Percentiles rank a stretch among this genome's conserved stretches.
These are phyloP conservation scores for Gallinago nigripennis DNA, from an alignment of 2,797 vertebrate species.

Conservation along the genomic window DNA sequence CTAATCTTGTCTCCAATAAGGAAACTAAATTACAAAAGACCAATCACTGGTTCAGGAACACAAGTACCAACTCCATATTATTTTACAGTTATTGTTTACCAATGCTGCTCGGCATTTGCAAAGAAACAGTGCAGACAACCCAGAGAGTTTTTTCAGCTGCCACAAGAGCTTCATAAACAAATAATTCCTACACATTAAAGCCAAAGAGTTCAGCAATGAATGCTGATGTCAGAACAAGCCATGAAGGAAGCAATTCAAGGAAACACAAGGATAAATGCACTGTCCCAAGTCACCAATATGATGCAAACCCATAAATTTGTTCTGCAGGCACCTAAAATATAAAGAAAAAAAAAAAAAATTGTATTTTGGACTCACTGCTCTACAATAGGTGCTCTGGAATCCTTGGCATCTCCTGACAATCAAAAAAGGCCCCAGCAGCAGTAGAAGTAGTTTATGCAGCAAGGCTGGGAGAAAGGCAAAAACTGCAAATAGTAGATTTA, in stretches of 20 bases:
- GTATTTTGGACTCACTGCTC: background rate
- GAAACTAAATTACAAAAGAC: background rate
- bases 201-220: background rate
- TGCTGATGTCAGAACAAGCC: background rate
- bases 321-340: background rate
- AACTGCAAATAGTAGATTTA: rapidly evolving
- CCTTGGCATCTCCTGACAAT: background rate
- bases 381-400: background rate
- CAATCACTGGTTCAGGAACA: background rate
- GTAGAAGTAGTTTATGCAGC: background rate
- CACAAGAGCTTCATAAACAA: background rate
- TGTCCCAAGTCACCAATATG: background rate
- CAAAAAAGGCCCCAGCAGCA: background rate
- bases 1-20: background rate
- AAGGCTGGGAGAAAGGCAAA: background rate
- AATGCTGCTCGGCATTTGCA: background rate
- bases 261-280: background rate
- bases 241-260: background rate
- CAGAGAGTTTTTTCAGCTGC: background rate
- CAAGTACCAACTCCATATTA: background rate
- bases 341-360: background rate
- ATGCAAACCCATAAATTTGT: background rate
- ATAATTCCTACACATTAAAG: background rate
- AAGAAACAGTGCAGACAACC: background rate
- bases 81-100: background rate